These are phyloP conservation scores for Dasysyrphus tricinctus DNA, from an alignment of 2,888 invertebrate genomes.

Conservation along the genomic window DNA sequence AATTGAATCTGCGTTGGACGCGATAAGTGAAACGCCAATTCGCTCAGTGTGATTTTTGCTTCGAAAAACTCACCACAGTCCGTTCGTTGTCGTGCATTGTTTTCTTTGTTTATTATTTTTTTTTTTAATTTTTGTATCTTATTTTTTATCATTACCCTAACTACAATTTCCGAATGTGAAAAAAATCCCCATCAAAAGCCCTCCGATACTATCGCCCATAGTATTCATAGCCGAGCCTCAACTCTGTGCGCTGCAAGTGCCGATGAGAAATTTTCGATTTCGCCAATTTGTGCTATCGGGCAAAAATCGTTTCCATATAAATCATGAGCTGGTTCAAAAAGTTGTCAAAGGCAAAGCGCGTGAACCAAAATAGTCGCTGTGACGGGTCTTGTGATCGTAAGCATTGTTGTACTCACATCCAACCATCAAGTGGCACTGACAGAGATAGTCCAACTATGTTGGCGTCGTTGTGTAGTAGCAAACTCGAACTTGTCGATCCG, in stretches of 20 bases:
- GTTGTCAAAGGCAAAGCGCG: slow-evolving; percentile 86
- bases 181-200: slow-evolving; percentile 15
- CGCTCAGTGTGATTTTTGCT: slow-evolving; percentile 31
- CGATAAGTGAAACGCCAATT: slow-evolving; percentile 49
- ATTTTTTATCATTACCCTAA: slow-evolving; percentile 19
- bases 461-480: slow-evolving; percentile 76
- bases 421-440: neutral
- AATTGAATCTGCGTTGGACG: slow-evolving; percentile 51
- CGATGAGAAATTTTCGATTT: slow-evolving; percentile 86
- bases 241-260: slow-evolving; percentile 78
- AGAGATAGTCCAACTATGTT: slow-evolving; percentile 61
- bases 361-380: slow-evolving; percentile 81
- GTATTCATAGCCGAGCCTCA: slow-evolving; percentile 27
- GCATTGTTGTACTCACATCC: slow-evolving; percentile 55
- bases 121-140: slow-evolving; percentile 16
- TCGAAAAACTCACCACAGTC: neutral
- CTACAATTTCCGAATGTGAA: slow-evolving; percentile 39
- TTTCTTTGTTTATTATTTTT: neutral
- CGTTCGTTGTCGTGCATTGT: slow-evolving; percentile 1
- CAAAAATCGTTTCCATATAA: slow-evolving; percentile 86
- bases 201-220: slow-evolving; percentile 46
- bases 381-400: neutral
- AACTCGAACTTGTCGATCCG: slow-evolving; percentile 81
- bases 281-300: slow-evolving; percentile 87
- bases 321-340: slow-evolving; percentile 88